Conservation (phyloP, 2,888 invertebrate species). For the Biston stratarius region DNA sequence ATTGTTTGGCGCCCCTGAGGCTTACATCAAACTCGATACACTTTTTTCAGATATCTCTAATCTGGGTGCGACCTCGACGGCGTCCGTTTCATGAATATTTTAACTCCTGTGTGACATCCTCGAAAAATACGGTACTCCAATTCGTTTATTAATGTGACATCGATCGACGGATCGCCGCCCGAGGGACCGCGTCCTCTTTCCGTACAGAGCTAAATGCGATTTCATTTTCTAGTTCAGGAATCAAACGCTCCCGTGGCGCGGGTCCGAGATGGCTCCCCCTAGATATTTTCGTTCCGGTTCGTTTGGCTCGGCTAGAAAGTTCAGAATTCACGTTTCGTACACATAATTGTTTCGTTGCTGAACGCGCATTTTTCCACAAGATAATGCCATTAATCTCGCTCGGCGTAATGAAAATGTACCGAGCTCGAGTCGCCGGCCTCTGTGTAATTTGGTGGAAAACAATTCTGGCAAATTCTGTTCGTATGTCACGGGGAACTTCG, state of each 20-base stretch:
- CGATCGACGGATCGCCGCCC: conserved; percentile 63
- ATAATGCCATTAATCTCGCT: conserved; percentile 77
- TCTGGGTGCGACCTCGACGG: conserved; percentile 65
- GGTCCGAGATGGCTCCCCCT: conserved; percentile 59
- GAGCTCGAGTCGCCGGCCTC: conserved; percentile 53
- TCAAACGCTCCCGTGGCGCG: conserved; percentile 72
- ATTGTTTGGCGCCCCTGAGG: conserved; percentile 63
- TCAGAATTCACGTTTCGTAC: conserved; percentile 52
- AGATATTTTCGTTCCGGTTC: conserved; percentile 65
- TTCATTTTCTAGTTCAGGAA: conserved; percentile 83
- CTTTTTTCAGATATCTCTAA: conserved; percentile 73
- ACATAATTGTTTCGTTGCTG: conserved; percentile 72
- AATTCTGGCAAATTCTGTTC: conserved; percentile 61
- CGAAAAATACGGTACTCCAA: conserved; percentile 69
- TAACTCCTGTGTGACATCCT: conserved; percentile 72
- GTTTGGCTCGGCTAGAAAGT: conserved; percentile 57
- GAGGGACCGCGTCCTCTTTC: conserved; percentile 59
- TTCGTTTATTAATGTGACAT: conserved; percentile 80
- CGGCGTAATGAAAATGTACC: conserved; percentile 75
- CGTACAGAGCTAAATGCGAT: conserved; percentile 73
- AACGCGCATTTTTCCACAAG: conserved; percentile 74
- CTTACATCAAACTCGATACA: conserved; percentile 57
- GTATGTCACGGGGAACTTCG: conserved; percentile 56
- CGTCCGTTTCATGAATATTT: conserved; percentile 80
- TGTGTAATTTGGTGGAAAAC: conserved; percentile 64